Evolutionary conservation across 2,888 invertebrate species (phyloP).

Genomic region (Euplagia quadripunctaria): DNA sequence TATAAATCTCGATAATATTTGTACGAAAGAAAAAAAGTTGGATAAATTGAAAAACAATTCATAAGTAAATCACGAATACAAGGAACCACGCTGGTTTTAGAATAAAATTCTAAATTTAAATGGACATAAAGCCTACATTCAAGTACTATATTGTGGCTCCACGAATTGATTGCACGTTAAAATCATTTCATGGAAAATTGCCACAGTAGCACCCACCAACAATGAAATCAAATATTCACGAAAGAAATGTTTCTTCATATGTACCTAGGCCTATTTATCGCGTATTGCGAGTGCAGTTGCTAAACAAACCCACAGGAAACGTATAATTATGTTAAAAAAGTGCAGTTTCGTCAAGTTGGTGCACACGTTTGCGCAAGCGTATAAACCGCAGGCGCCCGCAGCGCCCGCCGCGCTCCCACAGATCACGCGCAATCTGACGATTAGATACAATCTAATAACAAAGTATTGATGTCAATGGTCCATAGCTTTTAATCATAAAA

Average conservation of each 20-base stretch:
- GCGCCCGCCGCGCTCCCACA: constrained; percentile 22
- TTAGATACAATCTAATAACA: constrained; percentile 2
- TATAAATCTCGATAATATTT: too few relatives aligned
- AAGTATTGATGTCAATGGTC: not conserved
- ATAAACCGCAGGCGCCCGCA: constrained; percentile 46
- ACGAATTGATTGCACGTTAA: not conserved
- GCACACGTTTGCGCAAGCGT: constrained; percentile 36
- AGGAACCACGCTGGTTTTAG: not conserved
- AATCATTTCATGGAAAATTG: constrained; percentile 1
- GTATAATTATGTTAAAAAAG: constrained; percentile 42
- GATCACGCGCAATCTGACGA: not conserved
- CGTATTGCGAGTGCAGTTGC: constrained; percentile 29
- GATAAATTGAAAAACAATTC: not conserved
- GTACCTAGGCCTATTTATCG: constrained; percentile 19
- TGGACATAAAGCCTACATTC: not conserved
- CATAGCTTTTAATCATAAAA: not conserved
- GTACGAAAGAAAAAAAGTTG: not conserved
- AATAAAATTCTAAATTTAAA: not conserved
- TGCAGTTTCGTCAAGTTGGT: constrained; percentile 30
- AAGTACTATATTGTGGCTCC: not conserved
- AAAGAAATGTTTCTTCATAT: constrained; percentile 27
- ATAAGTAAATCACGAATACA: not conserved
- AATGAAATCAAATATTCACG: constrained; percentile 16
- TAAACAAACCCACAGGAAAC: constrained; percentile 42
- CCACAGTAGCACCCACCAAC: not conserved